Evolutionary conservation across 1,140 invertebrate genomes (phyloP).

Genomic region (Drosophila lacteicornis): DNA sequence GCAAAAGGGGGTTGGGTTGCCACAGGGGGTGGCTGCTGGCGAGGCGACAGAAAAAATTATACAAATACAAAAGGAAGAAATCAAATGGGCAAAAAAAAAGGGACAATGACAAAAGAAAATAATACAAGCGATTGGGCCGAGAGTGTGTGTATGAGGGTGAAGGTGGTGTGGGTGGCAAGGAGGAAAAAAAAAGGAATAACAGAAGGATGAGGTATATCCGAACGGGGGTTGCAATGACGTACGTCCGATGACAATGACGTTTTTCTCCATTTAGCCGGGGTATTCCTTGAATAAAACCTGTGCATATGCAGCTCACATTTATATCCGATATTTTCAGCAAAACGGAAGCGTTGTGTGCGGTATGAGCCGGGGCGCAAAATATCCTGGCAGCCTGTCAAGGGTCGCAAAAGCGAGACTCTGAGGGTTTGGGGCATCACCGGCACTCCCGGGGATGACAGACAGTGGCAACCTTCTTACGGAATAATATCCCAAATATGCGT

Average conservation of each 20-base stretch:
- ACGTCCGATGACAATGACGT: slow-evolving; percentile 73
- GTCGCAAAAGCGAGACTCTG: slow-evolving; percentile 22
- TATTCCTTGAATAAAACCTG: slow-evolving; percentile 53
- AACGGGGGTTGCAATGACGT: slow-evolving; percentile 71
- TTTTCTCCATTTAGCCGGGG: slow-evolving; percentile 33
- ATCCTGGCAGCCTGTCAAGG: slow-evolving; percentile 54
- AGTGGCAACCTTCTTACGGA: slow-evolving; percentile 51
- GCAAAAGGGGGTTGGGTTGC: not conserved
- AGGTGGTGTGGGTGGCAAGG: slow-evolving; percentile 3
- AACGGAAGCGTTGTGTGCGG: slow-evolving; percentile 16
- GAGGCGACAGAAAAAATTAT: slow-evolving; percentile 81
- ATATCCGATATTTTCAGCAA: slow-evolving; percentile 38
- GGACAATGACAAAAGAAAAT: slow-evolving; percentile 81
- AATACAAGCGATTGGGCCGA: slow-evolving; percentile 73
- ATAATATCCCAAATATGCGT: slow-evolving; percentile 81
- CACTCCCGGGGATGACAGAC: slow-evolving; percentile 26
- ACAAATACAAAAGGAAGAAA: slow-evolving; percentile 82
- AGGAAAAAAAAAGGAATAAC: not conserved
- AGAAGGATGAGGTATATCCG: not conserved
- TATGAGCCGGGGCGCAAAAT: slow-evolving; percentile 27
- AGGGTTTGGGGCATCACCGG: slow-evolving; percentile 3
- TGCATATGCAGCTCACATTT: slow-evolving; percentile 61
- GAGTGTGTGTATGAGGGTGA: slow-evolving; percentile 9
- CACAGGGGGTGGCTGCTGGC: slow-evolving; percentile 20
- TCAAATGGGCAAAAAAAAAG: slow-evolving; percentile 64